Evolutionary conservation across 2,888 invertebrate genomes (phyloP), one percentile per base, ranked within the genome.

Genomic region (Phlogophora meticulosa): DNA sequence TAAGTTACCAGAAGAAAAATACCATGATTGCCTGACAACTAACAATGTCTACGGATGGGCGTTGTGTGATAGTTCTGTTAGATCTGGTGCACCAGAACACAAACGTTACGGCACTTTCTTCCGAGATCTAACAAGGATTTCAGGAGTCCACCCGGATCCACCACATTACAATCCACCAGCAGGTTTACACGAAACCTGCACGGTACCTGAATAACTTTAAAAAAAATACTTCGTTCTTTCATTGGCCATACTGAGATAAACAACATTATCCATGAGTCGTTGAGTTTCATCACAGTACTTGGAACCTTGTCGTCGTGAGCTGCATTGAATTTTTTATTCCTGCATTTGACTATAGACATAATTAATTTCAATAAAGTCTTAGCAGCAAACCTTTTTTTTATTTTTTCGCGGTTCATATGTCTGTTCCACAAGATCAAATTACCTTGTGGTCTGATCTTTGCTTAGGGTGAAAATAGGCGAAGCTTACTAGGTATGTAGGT

Each of bases 121-220:
- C 13, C 42, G n/a, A 20, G 43, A 67, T 4, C 5, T 48, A 10
- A 9, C 17, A 13, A 48, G 67, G 15, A 10, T 10, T 20, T 65
- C 72, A n/a, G 72, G 66, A 52, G 72, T 56, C 5, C 56, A 72
- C 24, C 42, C 59, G 4, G 66, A 72, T 57, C 66, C 66, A 53
- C 48, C 43, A 13, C 60, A 72, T 52, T 60, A 72, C 13, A 43
- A 24, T 15, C 15, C 51, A n/a, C 57, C 72, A 43, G 9, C 7
- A 1, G 24, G 7, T 46, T 7, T 5, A 0, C 43, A 46, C 22
- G 46, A 42, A 32, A 56, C 4, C 7, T 64, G 55, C 34, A 17
- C 17, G 40, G 22, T 22, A 22, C 48, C 11, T 10, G 17, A 61
- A 24, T 57, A 64, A 7, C 4, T 38, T 34, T 15, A 24, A 11